A percentile compares a stretch with the other conserved stretches of the same genome.
phyloP scores from a whole-genome alignment of 2,888 invertebrate species.

The Cheiracanthium punctorium region DNA sequence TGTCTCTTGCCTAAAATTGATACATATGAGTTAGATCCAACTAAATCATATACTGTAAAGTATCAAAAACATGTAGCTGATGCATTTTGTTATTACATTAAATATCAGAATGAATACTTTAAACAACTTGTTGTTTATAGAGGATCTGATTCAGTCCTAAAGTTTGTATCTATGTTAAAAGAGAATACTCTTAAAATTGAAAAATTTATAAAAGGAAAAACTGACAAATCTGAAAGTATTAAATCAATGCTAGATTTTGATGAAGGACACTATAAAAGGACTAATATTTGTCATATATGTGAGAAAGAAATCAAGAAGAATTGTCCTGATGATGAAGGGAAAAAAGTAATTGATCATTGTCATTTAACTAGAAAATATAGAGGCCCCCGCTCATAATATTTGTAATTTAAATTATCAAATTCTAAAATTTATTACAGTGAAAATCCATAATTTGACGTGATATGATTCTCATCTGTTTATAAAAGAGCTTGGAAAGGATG shows the following conservation, averaged over 20 bases:
- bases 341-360: slow-evolving; percentile 34
- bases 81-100: neutral
- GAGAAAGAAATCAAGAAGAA: neutral
- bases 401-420: slow-evolving; percentile 26
- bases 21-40: neutral
- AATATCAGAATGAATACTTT: neutral
- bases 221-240: neutral
- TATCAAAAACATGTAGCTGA: neutral
- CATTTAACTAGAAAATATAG: slow-evolving; percentile 24
- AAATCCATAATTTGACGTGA: slow-evolving; percentile 40
- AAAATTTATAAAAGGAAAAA: neutral
- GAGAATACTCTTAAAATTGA: neutral
- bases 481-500: slow-evolving; percentile 1
- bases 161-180: neutral
- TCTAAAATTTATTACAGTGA: slow-evolving; percentile 39
- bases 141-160: neutral
- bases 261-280: slow-evolving; percentile 5
- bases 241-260: no score
- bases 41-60: neutral
- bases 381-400: slow-evolving; percentile 13
- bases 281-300: slow-evolving; percentile 3
- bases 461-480: slow-evolving; percentile 51
- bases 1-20: neutral
- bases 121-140: no score
- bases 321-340: no score